Base-by-base conservation (phyloP, 2,888 invertebrate species). In the Minunthozetes semirufus region DNA sequence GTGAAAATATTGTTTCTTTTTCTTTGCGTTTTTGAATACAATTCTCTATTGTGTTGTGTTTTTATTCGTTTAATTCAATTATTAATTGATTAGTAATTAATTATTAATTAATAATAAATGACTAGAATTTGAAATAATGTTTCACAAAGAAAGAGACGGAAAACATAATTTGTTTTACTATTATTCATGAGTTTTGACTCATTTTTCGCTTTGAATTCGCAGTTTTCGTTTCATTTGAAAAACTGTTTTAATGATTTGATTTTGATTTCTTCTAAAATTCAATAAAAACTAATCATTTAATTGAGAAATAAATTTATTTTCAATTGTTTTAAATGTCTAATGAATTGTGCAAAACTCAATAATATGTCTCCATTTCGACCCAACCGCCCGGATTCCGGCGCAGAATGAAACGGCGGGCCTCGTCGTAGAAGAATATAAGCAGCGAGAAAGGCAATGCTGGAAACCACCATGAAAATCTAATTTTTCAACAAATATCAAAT, bases 391-490 rank as follows among this genome's bases (percentile, higher is more conserved):
- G 83, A 74, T 81, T 81, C 15, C 81, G 79, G 50, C 85, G 80
- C 33, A 85, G 79, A 73, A 84, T 80, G 76, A 80, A 82, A 74
- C 84, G 83, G 74, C 85, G 82, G 63, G 80, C 77, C 79, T 85
- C 85, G 78, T 85, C 85, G 79, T 85, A 85, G 38, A 84, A 81
- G 79, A 85, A 84, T 80, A 85, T 85, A 71, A 83, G 79, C 75
- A 85, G 78, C 76, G 84, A 83, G 81, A 85, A 85, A 68, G 85
- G 85, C 71, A 85, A 77, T 56, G 84, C 85, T 71, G 83, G 82
- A 80, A 86, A 82, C 86, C 85, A 86, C 76, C 76, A 76, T 0
- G 63, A 22, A 19, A 75, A 74, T 29, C 77, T 77, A 66, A 15
- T 72, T 53, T 46, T 33, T 48, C 13, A 17, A 84, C 70, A 85